Evolutionary conservation across 1,140 invertebrate species (phyloP).

Genomic region (Lepidotrigona ventralis): DNA sequence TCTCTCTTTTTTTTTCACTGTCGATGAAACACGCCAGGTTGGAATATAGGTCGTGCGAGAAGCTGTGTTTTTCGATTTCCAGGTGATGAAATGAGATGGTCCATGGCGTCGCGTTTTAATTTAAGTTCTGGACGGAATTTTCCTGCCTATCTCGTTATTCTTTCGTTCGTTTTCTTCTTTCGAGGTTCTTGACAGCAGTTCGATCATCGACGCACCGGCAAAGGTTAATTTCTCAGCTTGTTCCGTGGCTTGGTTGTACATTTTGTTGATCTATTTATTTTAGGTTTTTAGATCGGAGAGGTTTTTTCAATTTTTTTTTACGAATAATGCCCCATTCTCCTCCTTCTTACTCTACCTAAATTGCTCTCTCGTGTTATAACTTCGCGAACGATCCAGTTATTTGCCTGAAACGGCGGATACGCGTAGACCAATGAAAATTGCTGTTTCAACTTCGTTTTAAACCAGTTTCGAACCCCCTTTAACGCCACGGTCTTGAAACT

Average conservation of each 20-base stretch:
- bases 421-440: background rate
- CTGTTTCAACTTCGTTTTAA: conserved; percentile 4
- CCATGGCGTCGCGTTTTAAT: background rate
- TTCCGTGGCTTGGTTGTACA: no score
- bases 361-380: background rate
- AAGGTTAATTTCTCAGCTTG: no score
- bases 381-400: background rate
- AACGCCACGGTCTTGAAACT: background rate
- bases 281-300: no score
- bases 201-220: no score
- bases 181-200: background rate
- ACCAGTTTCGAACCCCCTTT: background rate
- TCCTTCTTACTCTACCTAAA: background rate
- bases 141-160: no score
- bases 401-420: background rate
- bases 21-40: background rate
- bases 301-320: background rate
- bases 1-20: background rate
- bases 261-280: no score
- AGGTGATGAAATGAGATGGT: background rate
- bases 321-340: background rate
- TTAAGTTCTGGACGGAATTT: background rate
- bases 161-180: background rate
- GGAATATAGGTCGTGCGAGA: background rate
- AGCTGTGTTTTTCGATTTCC: background rate